Evolutionary conservation across 1,140 invertebrate genomes (phyloP), one percentile per base, ranked within the genome.

Genomic region (Drosophila cardini): DNA sequence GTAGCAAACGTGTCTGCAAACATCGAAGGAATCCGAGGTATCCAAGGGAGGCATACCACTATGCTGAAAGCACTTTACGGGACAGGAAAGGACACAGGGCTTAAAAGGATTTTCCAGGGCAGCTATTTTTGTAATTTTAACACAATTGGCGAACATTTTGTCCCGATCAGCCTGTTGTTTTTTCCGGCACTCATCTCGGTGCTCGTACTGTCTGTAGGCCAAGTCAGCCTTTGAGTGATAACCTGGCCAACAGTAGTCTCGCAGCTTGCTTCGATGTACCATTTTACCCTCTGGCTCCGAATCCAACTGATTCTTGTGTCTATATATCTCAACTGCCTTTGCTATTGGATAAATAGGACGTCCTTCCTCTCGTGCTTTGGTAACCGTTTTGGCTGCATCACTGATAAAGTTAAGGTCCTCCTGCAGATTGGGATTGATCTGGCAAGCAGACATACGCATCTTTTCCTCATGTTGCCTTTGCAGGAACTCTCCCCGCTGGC

Each of bases 191-290:
- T 43, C 40, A n/a, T 80, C 76, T 0, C 69, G 65, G 15, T 83
- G 80, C 30, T 74, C 76, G 55, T 87, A 89, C 13, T 89, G 83
- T 2, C 53, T 63, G 48, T 75, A 89, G 2, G 77, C 80, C 30
- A 89, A n/a, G 4, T 87, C 84, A 0, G 84, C 84, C 18, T 87
- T 83, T 9, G 84, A 67, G 16, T 36, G 50, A 15, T 16, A 87
- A 0, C 80, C 80, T 0, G 84, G 84, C 84, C 80, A 87, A 60
- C 84, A 87, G 36, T 48, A 61, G 40, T 87, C 84, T 1, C 84
- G 45, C 0, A 80, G 13, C 4, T 45, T 46, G 26, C 68, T 79
- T 0, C 83, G 36, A 9, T 45, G 61, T n/a, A 87, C 72, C 4
- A 72, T 13, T 2, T 48, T 56, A 10, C 65, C 38, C 52, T 76